Evolutionary conservation across 2,113 vertebrate species (phyloP).

Genomic region (Rhagologus leucostigma): DNA sequence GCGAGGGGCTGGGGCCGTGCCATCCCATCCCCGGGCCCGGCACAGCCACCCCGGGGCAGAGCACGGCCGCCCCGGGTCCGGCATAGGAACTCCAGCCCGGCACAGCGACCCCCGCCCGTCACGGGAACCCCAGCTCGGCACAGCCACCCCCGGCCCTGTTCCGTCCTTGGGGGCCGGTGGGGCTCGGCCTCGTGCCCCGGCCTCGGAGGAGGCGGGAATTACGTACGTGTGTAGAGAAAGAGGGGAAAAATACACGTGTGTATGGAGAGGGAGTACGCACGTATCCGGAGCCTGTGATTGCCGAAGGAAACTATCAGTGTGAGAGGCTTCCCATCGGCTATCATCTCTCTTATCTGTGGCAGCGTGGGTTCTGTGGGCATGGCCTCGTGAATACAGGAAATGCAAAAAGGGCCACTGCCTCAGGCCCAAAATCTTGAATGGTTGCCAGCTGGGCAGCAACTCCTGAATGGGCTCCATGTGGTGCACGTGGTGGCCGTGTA

Average conservation of each 20-base stretch:
- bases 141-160: too few relatives aligned
- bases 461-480: fast-evolving
- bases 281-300: fast-evolving
- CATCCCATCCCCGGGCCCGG: too few relatives aligned
- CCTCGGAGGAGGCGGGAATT: too few relatives aligned
- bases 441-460: not conserved
- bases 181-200: not conserved
- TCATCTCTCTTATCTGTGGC: not conserved
- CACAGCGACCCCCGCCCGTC: too few relatives aligned
- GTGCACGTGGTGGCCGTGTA: not conserved
- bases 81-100: too few relatives aligned
- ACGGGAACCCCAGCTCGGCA: not conserved
- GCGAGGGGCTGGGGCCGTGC: too few relatives aligned
- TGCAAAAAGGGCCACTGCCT: fast-evolving
- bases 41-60: not conserved
- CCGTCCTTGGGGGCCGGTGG: not conserved
- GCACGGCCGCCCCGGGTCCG: not conserved
- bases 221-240: fast-evolving
- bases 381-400: fast-evolving
- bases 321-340: not conserved
- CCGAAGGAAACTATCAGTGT: fast-evolving
- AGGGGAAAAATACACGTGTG: fast-evolving
- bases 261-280: fast-evolving
- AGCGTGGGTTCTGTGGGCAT: not conserved
- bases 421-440: fast-evolving